A percentile compares a stretch with the other conserved stretches of the same genome.
phyloP scores from a whole-genome alignment of 2,113 vertebrate genomes.

The Etheostoma spectabile region DNA sequence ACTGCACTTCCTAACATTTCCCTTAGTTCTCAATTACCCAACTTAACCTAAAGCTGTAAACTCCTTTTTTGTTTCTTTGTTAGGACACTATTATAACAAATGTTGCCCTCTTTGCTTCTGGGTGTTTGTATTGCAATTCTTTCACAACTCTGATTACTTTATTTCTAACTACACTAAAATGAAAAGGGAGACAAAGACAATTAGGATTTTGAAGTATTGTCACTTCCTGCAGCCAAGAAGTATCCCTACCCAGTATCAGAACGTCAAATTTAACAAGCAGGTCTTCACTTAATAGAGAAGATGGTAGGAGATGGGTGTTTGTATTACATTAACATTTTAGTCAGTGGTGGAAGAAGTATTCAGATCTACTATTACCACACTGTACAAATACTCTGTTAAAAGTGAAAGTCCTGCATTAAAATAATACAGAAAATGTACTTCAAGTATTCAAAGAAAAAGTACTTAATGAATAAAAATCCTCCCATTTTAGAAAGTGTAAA shows the following conservation, averaged over 20 bases:
- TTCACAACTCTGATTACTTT: neutral
- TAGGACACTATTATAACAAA: neutral
- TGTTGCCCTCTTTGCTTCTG: too few relatives aligned
- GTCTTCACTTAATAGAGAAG: neutral
- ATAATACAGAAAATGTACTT: too few relatives aligned
- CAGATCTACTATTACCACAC: too few relatives aligned
- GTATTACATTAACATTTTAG: neutral
- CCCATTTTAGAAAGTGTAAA: too few relatives aligned
- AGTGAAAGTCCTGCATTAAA: too few relatives aligned
- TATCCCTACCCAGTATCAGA: neutral
- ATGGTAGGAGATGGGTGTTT: neutral
- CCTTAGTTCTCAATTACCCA: neutral
- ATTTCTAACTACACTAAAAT: neutral
- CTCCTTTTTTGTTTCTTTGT: neutral
- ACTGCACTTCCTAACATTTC: neutral
- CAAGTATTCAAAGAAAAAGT: too few relatives aligned
- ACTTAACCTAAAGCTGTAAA: neutral
- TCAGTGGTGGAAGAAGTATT: too few relatives aligned
- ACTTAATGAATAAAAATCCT: too few relatives aligned
- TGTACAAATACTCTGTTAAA: too few relatives aligned
- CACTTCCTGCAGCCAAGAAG: too few relatives aligned
- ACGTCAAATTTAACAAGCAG: neutral
- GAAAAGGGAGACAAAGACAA: neutral
- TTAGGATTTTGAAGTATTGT: neutral
- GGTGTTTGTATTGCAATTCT: neutral